A percentile compares a stretch with the other conserved stretches of the same genome.
Conservation (phyloP, 2,113 vertebrate species). For the Psittacus erithacus region DNA sequence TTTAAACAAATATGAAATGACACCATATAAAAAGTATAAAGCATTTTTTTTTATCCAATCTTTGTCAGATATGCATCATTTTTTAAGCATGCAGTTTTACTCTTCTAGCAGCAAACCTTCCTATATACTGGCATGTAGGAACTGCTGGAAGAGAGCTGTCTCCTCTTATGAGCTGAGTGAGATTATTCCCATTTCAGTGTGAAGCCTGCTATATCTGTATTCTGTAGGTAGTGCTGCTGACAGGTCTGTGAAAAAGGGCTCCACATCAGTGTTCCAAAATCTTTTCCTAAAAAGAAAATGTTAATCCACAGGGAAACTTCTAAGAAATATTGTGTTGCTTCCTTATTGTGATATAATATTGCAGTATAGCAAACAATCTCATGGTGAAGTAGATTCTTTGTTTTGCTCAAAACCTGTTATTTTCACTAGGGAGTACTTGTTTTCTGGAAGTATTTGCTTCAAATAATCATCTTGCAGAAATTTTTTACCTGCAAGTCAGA, state of each 20-base stretch:
- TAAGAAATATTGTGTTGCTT: background rate
- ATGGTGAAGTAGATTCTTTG: background rate
- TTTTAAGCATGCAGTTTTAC: background rate
- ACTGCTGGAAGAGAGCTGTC: background rate
- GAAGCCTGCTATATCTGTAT: background rate
- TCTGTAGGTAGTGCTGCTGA: background rate
- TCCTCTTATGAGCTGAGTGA: background rate
- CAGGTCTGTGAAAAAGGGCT: background rate
- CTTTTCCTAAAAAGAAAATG: constrained; percentile 13
- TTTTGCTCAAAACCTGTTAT: background rate
- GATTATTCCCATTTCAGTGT: background rate
- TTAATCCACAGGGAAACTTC: constrained; percentile 1
- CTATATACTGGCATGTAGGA: fast-evolving
- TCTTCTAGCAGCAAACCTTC: background rate
- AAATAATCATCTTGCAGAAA: background rate
- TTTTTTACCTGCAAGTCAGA: background rate
- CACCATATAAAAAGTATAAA: background rate
- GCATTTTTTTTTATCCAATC: background rate
- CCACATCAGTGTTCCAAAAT: background rate
- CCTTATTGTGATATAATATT: background rate
- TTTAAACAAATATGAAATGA: background rate
- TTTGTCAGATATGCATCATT: background rate
- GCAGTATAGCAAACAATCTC: background rate
- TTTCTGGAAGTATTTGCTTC: background rate
- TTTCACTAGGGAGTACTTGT: background rate